A percentile compares a stretch with the other conserved stretches of the same genome.
phyloP scores from a whole-genome alignment of 2,797 vertebrate species.

The Xyrichtys novacula region DNA sequence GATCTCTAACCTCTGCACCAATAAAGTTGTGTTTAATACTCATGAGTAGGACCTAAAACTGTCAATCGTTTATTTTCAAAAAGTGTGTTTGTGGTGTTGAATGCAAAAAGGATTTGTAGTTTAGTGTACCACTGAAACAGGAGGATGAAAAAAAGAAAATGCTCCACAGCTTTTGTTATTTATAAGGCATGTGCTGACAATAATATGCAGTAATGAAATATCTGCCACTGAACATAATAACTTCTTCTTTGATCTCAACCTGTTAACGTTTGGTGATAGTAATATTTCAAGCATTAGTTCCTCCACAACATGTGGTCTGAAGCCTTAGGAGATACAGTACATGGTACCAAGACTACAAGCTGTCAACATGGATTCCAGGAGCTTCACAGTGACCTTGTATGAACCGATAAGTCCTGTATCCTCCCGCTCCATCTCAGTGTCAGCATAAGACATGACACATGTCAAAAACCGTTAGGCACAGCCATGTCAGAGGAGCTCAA shows the following conservation, averaged over 20 bases:
- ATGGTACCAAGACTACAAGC: slow-evolving; percentile 37
- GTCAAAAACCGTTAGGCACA: slow-evolving; percentile 59
- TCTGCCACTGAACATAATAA: too few relatives aligned
- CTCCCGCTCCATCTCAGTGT: slow-evolving; percentile 44
- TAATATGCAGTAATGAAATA: too few relatives aligned
- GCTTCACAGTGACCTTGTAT: slow-evolving; percentile 54
- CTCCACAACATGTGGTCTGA: slow-evolving; percentile 24
- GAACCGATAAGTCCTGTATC: slow-evolving; percentile 43
- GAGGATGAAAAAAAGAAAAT: too few relatives aligned
- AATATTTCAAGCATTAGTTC: background rate
- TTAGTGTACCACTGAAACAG: too few relatives aligned
- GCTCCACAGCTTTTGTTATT: too few relatives aligned
- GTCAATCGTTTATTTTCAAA: too few relatives aligned
- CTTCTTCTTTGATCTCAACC: background rate
- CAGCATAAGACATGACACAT: slow-evolving; percentile 52
- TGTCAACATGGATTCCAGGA: slow-evolving; percentile 59
- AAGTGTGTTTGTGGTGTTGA: too few relatives aligned
- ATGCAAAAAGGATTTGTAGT: too few relatives aligned
- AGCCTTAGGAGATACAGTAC: slow-evolving; percentile 38
- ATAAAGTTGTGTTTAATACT: too few relatives aligned
- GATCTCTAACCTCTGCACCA: too few relatives aligned
- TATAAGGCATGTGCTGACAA: too few relatives aligned
- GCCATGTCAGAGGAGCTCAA: slow-evolving; percentile 23
- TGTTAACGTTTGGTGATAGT: slow-evolving; percentile 7
- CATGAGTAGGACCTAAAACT: too few relatives aligned